Evolutionary conservation across 2,113 vertebrate genomes (phyloP), one percentile per base, ranked within the genome.

Genomic region (Cyphomyrus discorhynchus): DNA sequence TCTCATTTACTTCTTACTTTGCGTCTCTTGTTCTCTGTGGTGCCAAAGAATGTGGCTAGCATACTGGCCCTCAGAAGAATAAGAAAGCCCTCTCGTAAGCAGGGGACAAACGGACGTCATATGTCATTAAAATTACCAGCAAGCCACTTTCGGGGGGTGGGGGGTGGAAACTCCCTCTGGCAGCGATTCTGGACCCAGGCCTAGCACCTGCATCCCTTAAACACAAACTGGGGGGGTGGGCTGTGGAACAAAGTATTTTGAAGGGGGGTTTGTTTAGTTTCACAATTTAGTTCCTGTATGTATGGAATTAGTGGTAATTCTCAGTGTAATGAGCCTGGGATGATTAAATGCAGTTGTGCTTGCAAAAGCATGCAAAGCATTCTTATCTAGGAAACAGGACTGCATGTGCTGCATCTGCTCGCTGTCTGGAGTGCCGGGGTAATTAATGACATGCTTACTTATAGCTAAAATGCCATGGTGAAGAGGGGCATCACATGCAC

Each of bases 171-270:
- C 94, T 94, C 95, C 95, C 94, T 94, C 95, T 95, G 94, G 56
- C 91, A 95, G 93, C 93, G 92, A 93, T 95, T 95, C 94, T 93
- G 94, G 91, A 93, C 93, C 95, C 95, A 96, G 94, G 92, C 94
- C 93, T 93, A 93, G 92, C 95, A 96, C 95, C 95, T 95, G 95
- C 95, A 94, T 90, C 92, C 90, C 90, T 90, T 90, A 92, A 91
- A 53, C 86, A 87, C 17, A 19, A 62, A 42, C 80, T 74, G 15
- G 35, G 27, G 66, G 31, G 35, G 10, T 13, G 27, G 31, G 70
- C 31, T 77, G 27, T 42, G 35, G 31, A 50, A 88, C 53, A 91
- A 88, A 91, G 90, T 15, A 52, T 49, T 35, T 56, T 89, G 85
- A 93, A 93, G 90, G 87, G 93, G 90, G 89, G 91, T 13, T 52